Evolutionary conservation across 2,888 invertebrate species (phyloP).

Genomic region (Hemistola chrysoprasaria): DNA sequence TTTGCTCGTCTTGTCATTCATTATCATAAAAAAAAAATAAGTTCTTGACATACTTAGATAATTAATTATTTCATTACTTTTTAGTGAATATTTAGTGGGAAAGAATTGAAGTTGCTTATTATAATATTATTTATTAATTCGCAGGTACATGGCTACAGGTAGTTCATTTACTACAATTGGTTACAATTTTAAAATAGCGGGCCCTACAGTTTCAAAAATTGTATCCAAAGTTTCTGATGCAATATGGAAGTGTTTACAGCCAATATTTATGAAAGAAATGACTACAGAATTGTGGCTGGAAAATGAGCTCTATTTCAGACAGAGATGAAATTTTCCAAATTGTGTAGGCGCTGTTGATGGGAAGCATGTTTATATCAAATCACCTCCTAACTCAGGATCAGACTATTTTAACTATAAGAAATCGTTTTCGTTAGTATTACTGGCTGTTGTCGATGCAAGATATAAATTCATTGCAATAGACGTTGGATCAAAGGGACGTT

Average conservation of each 20-base stretch:
- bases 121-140: slow-evolving; percentile 16
- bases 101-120: slow-evolving; percentile 15
- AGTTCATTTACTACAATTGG: too few relatives aligned
- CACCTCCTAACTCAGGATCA: slow-evolving; percentile 16
- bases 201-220: slow-evolving; percentile 10
- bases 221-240: slow-evolving; percentile 6
- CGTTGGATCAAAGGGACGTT: slow-evolving; percentile 18
- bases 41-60: slow-evolving; percentile 14
- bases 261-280: slow-evolving; percentile 1
- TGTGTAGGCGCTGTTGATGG: slow-evolving; percentile 18
- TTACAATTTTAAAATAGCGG: slow-evolving; percentile 12
- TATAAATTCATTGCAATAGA: slow-evolving; percentile 17
- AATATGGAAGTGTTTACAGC: slow-evolving; percentile 9
- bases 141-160: slow-evolving; percentile 16
- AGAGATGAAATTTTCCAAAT: slow-evolving; percentile 15
- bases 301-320: too few relatives aligned
- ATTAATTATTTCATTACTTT: slow-evolving; percentile 13
- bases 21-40: too few relatives aligned
- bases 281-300: slow-evolving; percentile 9
- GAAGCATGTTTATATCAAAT: slow-evolving; percentile 8
- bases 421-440: slow-evolving; percentile 19
- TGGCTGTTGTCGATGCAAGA: slow-evolving; percentile 15
- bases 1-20: too few relatives aligned
- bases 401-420: slow-evolving; percentile 22
- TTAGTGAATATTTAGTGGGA: slow-evolving; percentile 12